These are phyloP conservation scores for Dione juno DNA, from an alignment of 2,888 invertebrate genomes.

Conservation along the genomic window DNA sequence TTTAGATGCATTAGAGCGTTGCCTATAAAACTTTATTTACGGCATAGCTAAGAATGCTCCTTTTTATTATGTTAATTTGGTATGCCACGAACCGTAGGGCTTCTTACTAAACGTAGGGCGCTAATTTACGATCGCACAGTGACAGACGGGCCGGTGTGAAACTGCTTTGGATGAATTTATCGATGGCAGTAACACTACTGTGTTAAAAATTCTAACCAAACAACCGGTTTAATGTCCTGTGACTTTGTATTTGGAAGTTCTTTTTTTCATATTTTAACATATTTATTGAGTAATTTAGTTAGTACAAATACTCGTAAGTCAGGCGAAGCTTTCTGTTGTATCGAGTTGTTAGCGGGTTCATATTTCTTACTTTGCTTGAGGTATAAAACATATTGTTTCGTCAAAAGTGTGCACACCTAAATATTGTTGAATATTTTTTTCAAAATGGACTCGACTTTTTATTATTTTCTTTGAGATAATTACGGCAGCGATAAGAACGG, in stretches of 20 bases:
- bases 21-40: slow-evolving; percentile 79
- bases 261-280: background rate
- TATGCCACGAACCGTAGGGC: slow-evolving; percentile 54
- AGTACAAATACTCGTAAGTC: too few relatives aligned
- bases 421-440: background rate
- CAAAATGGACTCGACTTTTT: background rate
- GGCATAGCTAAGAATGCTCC: slow-evolving; percentile 71
- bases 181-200: slow-evolving; percentile 29
- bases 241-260: background rate
- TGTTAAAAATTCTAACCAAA: slow-evolving; percentile 25
- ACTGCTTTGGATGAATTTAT: slow-evolving; percentile 42
- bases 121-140: slow-evolving; percentile 65
- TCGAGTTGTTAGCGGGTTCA: too few relatives aligned
- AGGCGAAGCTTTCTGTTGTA: too few relatives aligned
- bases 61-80: slow-evolving; percentile 80
- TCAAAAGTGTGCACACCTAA: background rate
- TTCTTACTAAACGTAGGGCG: slow-evolving; percentile 20
- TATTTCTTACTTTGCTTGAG: too few relatives aligned
- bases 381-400: too few relatives aligned
- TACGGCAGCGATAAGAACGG: slow-evolving; percentile 10
- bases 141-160: slow-evolving; percentile 46
- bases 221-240: background rate
- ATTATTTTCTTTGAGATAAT: slow-evolving; percentile 8
- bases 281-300: too few relatives aligned
- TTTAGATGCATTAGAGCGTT: slow-evolving; percentile 76